Conservation (phyloP, 1,140 invertebrate species). For the Aphidius gifuensis region DNA sequence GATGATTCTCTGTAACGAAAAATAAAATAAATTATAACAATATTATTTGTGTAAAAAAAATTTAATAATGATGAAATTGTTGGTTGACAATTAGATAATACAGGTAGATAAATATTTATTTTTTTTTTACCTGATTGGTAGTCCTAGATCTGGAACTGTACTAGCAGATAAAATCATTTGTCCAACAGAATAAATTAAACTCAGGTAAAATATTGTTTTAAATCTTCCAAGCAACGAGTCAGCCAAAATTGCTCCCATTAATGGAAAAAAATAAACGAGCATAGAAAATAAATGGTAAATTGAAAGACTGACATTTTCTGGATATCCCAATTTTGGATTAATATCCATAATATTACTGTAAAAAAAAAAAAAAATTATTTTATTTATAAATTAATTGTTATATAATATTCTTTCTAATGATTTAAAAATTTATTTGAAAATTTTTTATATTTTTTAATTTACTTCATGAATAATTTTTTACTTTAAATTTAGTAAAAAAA, state of each 20-base stretch:
- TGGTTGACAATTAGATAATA: not conserved
- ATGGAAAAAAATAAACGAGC: constrained; percentile 81
- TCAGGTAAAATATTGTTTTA: too few species aligned
- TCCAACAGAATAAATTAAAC: too few species aligned
- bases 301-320: constrained; percentile 67
- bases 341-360: constrained; percentile 79
- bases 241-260: constrained; percentile 73
- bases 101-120: not conserved
- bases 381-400: too few species aligned
- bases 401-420: too few species aligned
- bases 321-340: constrained; percentile 70
- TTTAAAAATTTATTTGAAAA: too few species aligned
- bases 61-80: too few species aligned
- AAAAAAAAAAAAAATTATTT: constrained; percentile 67
- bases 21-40: not conserved
- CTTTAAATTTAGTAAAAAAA: too few species aligned
- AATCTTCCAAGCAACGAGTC: too few species aligned
- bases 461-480: too few species aligned
- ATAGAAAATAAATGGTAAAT: constrained; percentile 81
- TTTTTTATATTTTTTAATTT: too few species aligned
- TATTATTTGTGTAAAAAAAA: too few species aligned
- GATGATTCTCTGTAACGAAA: constrained; percentile 62
- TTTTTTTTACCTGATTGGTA: constrained; percentile 60
- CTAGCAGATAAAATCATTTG: constrained; percentile 42
- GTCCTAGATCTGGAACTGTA: constrained; percentile 60